phyloP scores from a whole-genome alignment of 2,113 vertebrate genomes.

The Urocynchramus pylzowi region DNA sequence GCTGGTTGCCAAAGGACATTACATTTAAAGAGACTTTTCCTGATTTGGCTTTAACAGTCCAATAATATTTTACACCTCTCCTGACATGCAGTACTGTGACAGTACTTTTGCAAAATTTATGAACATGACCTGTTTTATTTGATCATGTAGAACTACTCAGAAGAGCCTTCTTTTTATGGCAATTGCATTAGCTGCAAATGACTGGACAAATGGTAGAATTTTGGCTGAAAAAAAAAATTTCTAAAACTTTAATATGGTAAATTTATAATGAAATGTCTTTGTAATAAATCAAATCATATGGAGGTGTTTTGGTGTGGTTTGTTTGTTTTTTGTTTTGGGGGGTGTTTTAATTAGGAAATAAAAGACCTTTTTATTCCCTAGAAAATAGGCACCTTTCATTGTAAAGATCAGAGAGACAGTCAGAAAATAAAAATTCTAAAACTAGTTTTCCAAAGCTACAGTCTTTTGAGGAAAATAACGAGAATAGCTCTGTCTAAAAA shows the following conservation, averaged over 20 bases:
- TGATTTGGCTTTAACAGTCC: neutral
- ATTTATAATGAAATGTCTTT: neutral
- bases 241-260: neutral
- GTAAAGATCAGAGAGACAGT: neutral
- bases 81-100: neutral
- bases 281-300: neutral
- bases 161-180: neutral
- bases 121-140: neutral
- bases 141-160: neutral
- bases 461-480: neutral
- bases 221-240: neutral
- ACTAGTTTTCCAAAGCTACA: neutral
- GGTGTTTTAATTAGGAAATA: neutral
- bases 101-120: conserved; percentile 22
- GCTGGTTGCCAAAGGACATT: neutral
- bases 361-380: neutral
- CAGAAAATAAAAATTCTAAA: neutral
- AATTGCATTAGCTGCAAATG: neutral
- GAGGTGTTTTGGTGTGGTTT: neutral
- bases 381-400: neutral
- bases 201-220: neutral
- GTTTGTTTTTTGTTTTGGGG: neutral
- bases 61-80: neutral
- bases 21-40: neutral
- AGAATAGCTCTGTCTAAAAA: neutral